Evolutionary conservation across 2,797 vertebrate species (phyloP), one percentile per base, ranked within the genome.

Genomic region (Lateolabrax maculatus): DNA sequence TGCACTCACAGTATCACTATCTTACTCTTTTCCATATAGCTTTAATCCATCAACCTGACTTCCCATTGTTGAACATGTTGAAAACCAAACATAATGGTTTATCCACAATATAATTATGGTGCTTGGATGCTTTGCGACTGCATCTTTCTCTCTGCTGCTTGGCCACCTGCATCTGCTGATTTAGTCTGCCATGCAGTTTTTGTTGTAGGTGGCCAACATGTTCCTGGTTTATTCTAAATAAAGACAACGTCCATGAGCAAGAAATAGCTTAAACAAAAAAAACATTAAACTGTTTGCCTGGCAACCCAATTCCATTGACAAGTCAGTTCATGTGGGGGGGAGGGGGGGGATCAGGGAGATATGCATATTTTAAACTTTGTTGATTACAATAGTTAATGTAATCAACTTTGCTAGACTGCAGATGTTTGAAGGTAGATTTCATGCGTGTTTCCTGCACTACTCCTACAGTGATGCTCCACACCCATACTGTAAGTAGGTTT

Each of bases 401-500:
- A 56, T 68, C 0, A 10, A 56, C 29, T 48, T 58, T 2, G 31
- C 2, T 5, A 23, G n/a, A 61, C 16, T 27, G 7, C 9, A 3
- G 12, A 56, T 61, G 11, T 11, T 25, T 19, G 6, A 49, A 29
- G 6, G 15, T 6, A 13, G 5, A 29, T 63, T 64, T 34, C 53
- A 62, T 71, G 15, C 1, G 6, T 43, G 23, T 57, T 60, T 77
- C 25, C 58, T 85, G 72, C 23, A 67, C 21, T 80, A 8, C 46
- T 73, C 21, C 80, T 78, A 65, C 62, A 70, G 43, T 80, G 61
- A 58, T 76, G 67, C 71, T 56, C 25, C 79, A 75, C 23, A 37
- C 31, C 29, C 36, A 73, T 16, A 23, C 25, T 29, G 71, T 16
- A 23, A 57, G 27, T 2, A 36, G 56, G 6, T 64, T 60, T 25